Evolutionary conservation across 2,113 vertebrate species (phyloP).

Genomic region (Misgurnus mizolepis): DNA sequence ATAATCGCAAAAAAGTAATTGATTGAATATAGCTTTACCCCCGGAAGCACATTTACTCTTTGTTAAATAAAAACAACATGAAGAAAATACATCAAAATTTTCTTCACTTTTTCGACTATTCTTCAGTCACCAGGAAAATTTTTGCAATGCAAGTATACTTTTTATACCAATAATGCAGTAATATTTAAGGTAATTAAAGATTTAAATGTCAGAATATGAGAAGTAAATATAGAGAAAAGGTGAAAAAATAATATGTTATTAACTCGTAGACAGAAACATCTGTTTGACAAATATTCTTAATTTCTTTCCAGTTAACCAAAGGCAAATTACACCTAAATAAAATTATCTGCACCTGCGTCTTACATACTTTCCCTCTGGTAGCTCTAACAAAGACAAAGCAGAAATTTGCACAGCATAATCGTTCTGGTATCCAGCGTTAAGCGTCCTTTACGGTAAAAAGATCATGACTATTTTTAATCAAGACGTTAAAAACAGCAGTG

Average conservation of each 20-base stretch:
- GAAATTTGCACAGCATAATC: not conserved
- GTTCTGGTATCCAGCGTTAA: not conserved
- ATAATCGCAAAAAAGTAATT: not conserved
- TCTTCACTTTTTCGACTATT: too few species aligned
- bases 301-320: not conserved
- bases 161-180: not conserved
- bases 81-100: too few species aligned
- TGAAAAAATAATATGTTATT: not conserved
- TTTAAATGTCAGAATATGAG: too few species aligned
- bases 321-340: conserved; percentile 1
- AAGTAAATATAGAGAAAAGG: not conserved
- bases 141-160: too few species aligned
- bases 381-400: not conserved
- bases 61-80: too few species aligned
- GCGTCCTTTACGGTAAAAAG: not conserved
- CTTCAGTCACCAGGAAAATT: too few species aligned
- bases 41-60: not conserved
- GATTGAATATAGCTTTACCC: not conserved
- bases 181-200: not conserved
- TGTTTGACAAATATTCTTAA: conserved; percentile 6
- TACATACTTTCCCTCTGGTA: not conserved
- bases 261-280: not conserved
- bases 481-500: not conserved
- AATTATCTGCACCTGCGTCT: not conserved
- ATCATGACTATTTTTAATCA: not conserved